Base-by-base conservation (phyloP, 2,113 vertebrate species). In the Neopipo cinnamomea region DNA sequence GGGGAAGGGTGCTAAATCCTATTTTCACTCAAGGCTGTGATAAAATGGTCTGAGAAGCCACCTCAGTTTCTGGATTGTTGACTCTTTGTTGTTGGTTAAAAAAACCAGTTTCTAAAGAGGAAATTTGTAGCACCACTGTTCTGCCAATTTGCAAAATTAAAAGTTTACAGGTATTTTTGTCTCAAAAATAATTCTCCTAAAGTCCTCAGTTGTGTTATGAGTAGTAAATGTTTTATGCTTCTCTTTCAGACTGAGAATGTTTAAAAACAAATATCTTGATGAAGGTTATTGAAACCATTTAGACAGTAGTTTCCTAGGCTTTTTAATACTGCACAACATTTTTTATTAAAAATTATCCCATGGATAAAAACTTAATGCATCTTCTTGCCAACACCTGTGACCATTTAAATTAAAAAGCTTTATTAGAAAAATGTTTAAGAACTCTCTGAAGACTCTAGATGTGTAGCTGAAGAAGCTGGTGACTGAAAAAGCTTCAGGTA, bases 1-100 rank as follows among this genome's bases (percentile, higher is more conserved):
- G 52, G 35, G 22, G 63, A 96, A 89, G 85, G 89, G 91, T 96
- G 82, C 89, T 96, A 94, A 96, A 94, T 95, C 63, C 18, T 86
- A 80, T 88, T 88, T 85, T 95, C 55, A 81, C 85, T 88, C 47
- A 37, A 95, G 68, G 35, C 42, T 81, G 44, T 84, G 90, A 88
- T 94, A 52, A 94, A 95, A 83, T 8, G 6, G 35, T 25, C 67
- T 91, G 63, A 93, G 85, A 93, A 74, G 17, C 16, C 25, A 66
- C 81, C 30, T 71, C 20, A 25, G 35, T 58, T 91, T 88, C 72
- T 86, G 50, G 14, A 41, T 37, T 86, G 55, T 89, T 91, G 55
- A 74, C 31, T 85, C 73, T 66, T 61, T 68, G 8, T 81, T 74
- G 15, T 50, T 77, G 6, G 19, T 59, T 76, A 42, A 47, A 77